A percentile compares a stretch with the other conserved stretches of the same genome.
phyloP scores from a whole-genome alignment of 2,888 invertebrate species.

The Petrophora chlorosata region DNA sequence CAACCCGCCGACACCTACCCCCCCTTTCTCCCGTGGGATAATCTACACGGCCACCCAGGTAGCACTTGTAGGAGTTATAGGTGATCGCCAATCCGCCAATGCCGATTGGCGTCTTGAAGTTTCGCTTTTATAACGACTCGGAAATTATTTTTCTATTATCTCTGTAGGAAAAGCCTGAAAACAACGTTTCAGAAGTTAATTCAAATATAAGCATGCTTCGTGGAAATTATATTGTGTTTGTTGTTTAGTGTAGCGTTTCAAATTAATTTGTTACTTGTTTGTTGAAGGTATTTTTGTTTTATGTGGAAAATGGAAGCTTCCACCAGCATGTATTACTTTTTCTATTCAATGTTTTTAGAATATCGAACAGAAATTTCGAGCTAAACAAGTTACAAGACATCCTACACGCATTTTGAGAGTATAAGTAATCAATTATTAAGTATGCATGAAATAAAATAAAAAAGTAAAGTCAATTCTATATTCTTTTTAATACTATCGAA shows the following conservation, averaged over 20 bases:
- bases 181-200: neutral
- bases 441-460: neutral
- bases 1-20: conserved; percentile 13
- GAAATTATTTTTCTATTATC: conserved; percentile 5
- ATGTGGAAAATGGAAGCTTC: neutral
- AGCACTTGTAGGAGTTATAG: conserved; percentile 48
- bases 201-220: neutral
- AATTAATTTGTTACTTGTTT: neutral
- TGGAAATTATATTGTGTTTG: too few relatives aligned
- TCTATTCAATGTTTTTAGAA: too few relatives aligned
- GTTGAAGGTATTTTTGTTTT: too few relatives aligned
- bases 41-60: conserved; percentile 59
- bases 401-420: too few relatives aligned
- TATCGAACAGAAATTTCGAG: too few relatives aligned
- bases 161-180: neutral
- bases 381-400: too few relatives aligned
- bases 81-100: conserved; percentile 39
- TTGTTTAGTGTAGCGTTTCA: too few relatives aligned
- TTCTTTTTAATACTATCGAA: too few relatives aligned
- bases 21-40: conserved; percentile 43
- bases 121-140: conserved; percentile 4
- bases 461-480: too few relatives aligned
- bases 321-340: too few relatives aligned
- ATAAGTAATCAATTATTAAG: too few relatives aligned
- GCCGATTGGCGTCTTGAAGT: conserved; percentile 4